Base-by-base conservation (phyloP, 2,797 vertebrate species). In the Platalea minor region DNA sequence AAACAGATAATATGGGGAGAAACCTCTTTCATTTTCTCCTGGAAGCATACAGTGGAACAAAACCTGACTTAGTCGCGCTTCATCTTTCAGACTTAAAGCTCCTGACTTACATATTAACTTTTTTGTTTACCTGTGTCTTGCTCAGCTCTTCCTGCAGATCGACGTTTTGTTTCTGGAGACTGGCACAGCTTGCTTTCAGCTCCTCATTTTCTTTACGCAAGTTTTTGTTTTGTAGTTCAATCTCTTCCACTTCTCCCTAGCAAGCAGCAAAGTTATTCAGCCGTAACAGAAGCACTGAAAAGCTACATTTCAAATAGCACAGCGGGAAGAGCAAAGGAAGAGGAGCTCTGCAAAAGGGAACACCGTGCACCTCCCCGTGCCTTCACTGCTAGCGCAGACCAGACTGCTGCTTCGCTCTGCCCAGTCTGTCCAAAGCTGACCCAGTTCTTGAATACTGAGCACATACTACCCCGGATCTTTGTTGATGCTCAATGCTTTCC, bases 201-300 rank as follows among this genome's bases (percentile, higher is more conserved):
- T 97, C 81, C 85, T 96, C 75, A 7, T 98, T 98, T 75, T 98
- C 97, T 26, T 70, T 51, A 69, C 16, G 54, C 61, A 98, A 89
- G 7, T 87, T 87, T 57, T 86, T 72, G 59, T 98, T 98, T 33
- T 98, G 98, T 2, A 96, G 98, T 4, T 98, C 97, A 56, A 98
- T 95, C 97, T 98, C 97, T 25, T 99, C 98, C 10, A 98, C 96
- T 86, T 99, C 98, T 28, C 98, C 98, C 99, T 99, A 91, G 2
- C 29, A 83, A 87, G 77, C 13, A 77, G n/a, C 6, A 31, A 43
- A 82, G 46, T 45, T 18, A 51, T 46, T 94, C 9, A 15, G 20
- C 53, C 26, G 8, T 31, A 45, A 17, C 9, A 56, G 61, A 15
- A 81, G 56, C 12, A 10, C 33, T 18, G 20, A 21, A 48, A 60